phyloP scores from a whole-genome alignment of 2,113 vertebrate genomes.

The Cyprinus carpio region DNA sequence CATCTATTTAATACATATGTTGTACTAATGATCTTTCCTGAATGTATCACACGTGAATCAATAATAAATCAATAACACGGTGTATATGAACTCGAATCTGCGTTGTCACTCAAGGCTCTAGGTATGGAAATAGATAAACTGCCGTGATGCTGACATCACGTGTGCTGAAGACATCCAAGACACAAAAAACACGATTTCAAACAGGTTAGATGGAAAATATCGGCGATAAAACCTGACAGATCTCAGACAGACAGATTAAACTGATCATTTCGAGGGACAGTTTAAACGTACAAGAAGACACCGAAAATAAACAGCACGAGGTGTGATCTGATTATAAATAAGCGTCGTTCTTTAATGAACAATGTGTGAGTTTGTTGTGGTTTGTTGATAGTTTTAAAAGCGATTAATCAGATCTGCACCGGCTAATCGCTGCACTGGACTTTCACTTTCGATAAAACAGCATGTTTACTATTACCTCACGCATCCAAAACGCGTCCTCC shows the following conservation, averaged over 20 bases:
- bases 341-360: neutral
- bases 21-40: neutral
- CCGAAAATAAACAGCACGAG: neutral
- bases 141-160: neutral
- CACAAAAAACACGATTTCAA: neutral
- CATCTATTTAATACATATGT: neutral
- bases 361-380: neutral
- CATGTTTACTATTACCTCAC: constrained; percentile 46
- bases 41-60: neutral
- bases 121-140: neutral
- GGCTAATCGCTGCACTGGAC: constrained; percentile 15
- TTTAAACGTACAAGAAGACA: no score
- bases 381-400: neutral
- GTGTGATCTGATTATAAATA: neutral
- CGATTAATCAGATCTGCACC: neutral
- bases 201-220: neutral
- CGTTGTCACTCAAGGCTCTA: neutral
- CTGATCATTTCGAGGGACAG: neutral
- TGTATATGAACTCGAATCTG: neutral
- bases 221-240: neutral
- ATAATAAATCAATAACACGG: neutral
- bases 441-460: constrained; percentile 23
- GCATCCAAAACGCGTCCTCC: constrained; percentile 9
- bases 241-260: neutral
- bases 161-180: neutral